Conservation (phyloP, 2,888 invertebrate genomes). For the Caenorhabditis sp. region DNA sequence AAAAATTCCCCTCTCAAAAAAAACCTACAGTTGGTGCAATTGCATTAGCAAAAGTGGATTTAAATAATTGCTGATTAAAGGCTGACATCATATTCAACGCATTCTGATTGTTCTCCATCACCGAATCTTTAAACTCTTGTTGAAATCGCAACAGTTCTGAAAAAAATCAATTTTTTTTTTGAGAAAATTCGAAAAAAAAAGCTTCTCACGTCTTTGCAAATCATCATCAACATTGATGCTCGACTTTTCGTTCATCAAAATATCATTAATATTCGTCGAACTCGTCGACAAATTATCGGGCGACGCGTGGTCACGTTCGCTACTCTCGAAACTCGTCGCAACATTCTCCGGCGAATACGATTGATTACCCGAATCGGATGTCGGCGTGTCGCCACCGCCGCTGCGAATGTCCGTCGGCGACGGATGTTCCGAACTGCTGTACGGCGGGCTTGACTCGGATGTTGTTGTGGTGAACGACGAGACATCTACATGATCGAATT, state of each 20-base stretch:
- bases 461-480: slow-evolving; percentile 36
- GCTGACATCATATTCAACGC: slow-evolving; percentile 46
- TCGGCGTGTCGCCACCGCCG: slow-evolving; percentile 45
- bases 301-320: slow-evolving; percentile 47
- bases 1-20: no score
- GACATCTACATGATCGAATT: slow-evolving; percentile 20
- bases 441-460: slow-evolving; percentile 38
- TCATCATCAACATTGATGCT: slow-evolving; percentile 27
- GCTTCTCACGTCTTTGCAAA: slow-evolving; percentile 43
- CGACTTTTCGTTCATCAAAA: slow-evolving; percentile 12
- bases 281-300: slow-evolving; percentile 52
- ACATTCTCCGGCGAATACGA: slow-evolving; percentile 41
- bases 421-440: slow-evolving; percentile 35
- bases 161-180: slow-evolving; percentile 5
- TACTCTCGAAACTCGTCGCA: slow-evolving; percentile 40
- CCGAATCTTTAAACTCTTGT: slow-evolving; percentile 40
- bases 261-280: slow-evolving; percentile 33
- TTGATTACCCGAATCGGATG: slow-evolving; percentile 28
- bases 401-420: slow-evolving; percentile 39
- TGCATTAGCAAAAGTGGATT: slow-evolving; percentile 24
- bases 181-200: neutral
- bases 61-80: slow-evolving; percentile 40
- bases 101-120: slow-evolving; percentile 40
- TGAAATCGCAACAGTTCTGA: slow-evolving; percentile 53
- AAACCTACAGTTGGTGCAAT: neutral